These are phyloP conservation scores for Caenorhabditis sp. DNA, from an alignment of 2,888 invertebrate genomes.

Conservation along the genomic window DNA sequence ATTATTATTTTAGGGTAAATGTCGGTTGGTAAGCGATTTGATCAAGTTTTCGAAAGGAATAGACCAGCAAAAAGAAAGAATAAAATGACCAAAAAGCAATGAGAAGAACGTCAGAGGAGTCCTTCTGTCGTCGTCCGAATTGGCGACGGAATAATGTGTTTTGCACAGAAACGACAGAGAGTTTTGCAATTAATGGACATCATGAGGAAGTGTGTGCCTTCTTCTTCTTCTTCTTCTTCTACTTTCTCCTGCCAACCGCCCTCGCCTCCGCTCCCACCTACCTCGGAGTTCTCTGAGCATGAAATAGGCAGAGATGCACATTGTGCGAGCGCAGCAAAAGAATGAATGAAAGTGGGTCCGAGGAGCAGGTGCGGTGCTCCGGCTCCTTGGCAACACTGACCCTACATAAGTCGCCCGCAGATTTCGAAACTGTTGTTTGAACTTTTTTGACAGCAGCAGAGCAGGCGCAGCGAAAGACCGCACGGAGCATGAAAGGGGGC, in stretches of 20 bases:
- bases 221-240: background rate
- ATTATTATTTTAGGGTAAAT: slow-evolving; percentile 1
- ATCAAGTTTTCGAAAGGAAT: background rate
- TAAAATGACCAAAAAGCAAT: slow-evolving; percentile 39
- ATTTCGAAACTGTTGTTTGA: slow-evolving; percentile 56
- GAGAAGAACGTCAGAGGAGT: slow-evolving; percentile 27
- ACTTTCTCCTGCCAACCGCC: background rate
- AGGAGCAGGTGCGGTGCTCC: background rate
- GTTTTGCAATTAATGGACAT: slow-evolving; percentile 48
- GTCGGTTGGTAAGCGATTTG: background rate
- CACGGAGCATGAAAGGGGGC: slow-evolving; percentile 31
- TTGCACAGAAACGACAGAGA: slow-evolving; percentile 34
- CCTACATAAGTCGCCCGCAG: slow-evolving; percentile 15
- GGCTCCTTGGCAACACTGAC: slow-evolving; percentile 39
- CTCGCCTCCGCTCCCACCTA: slow-evolving; percentile 14
- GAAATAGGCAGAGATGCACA: slow-evolving; percentile 41
- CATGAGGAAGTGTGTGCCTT: slow-evolving; percentile 32
- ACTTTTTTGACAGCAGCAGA: slow-evolving; percentile 41
- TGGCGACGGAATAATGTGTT: slow-evolving; percentile 39
- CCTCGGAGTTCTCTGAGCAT: slow-evolving; percentile 43
- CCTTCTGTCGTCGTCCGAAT: slow-evolving; percentile 6
- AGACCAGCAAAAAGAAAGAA: background rate
- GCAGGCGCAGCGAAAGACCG: slow-evolving; percentile 23
- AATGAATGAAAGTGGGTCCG: background rate
- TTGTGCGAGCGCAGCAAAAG: background rate